Evolutionary conservation across 2,888 invertebrate genomes (phyloP).

Genomic region (Cosmopolites sordidus): DNA sequence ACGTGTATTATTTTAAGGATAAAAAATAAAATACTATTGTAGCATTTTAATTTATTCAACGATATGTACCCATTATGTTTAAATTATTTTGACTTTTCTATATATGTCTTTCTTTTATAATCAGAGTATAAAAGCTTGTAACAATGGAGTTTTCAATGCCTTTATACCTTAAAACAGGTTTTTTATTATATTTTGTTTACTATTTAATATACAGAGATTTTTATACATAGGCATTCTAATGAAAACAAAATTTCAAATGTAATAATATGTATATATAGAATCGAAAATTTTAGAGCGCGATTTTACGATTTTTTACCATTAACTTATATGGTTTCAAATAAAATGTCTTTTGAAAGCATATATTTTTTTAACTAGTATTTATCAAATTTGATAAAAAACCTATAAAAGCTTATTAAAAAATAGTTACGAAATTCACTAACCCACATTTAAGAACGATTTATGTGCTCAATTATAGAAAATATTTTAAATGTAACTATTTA

Average conservation of each 20-base stretch:
- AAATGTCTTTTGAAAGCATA: neutral
- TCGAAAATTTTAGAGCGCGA: constrained; percentile 14
- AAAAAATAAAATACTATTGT: constrained; percentile 19
- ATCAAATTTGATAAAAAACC: constrained; percentile 10
- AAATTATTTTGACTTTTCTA: constrained; percentile 25
- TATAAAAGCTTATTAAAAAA: constrained; percentile 6
- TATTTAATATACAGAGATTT: constrained; percentile 23
- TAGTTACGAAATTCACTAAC: constrained; percentile 13
- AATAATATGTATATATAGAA: constrained; percentile 11
- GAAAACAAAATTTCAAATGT: constrained; percentile 10
- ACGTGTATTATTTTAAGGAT: too few species aligned
- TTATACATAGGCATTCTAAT: constrained; percentile 19
- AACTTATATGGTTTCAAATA: neutral
- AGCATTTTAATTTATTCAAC: constrained; percentile 35
- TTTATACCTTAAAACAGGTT: constrained; percentile 18
- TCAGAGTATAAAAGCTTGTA: constrained; percentile 23
- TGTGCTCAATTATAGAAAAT: too few species aligned
- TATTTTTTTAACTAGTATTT: neutral
- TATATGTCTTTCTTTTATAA: constrained; percentile 16
- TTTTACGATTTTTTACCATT: constrained; percentile 1
- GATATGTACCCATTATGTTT: constrained; percentile 42
- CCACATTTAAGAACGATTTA: constrained; percentile 2
- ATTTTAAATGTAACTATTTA: too few species aligned
- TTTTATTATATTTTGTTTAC: constrained; percentile 20
- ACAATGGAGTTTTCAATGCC: constrained; percentile 18